Evolutionary conservation across 2,797 vertebrate species (phyloP), one percentile per base, ranked within the genome.

Genomic region (Lycodopsis pacificus): DNA sequence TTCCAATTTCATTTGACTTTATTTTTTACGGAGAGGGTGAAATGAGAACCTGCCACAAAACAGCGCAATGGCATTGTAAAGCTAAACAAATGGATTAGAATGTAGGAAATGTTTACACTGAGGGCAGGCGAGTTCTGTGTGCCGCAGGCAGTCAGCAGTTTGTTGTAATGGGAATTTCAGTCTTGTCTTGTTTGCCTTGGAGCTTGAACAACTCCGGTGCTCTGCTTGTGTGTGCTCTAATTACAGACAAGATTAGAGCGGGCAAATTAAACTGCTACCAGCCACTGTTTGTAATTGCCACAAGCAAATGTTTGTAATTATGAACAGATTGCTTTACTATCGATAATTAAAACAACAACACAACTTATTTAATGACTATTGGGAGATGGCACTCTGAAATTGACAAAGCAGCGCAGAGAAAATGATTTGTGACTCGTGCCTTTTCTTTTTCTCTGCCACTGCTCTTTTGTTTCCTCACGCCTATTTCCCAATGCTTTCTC

Each of bases 301-400:
- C 94, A 93, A 95, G 96, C 95, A 96, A 96, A 96, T 95, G 95
- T 96, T 96, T 96, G 95, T 96, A 95, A 96, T 96, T 96, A 95
- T 96, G 94, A 95, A 95, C 95, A 96, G 95, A 96, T 96, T 96
- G 95, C 94, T 94, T 96, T 94, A 95, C 95, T 95, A 95, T 95
- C 89, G 94, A 96, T 95, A 96, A 96, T 96, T 96, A 95, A 95
- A 96, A 96, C 93, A 95, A 96, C 95, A 95, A 94, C 95, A 94
- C 93, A 94, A 95, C 94, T 95, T 95, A 95, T 95, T 96, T 95
- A 95, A 96, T 93, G 92, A 94, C 94, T 94, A 92, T 93, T 84
- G 86, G 92, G 92, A 95, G 92, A 95, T 92, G 92, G 84, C 86
- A 91, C 88, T 92, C 90, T 86, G 84, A 94, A 94, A 94, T 88